These are phyloP conservation scores for Drosophila funebris DNA, from an alignment of 1,140 invertebrate species.

Conservation along the genomic window DNA sequence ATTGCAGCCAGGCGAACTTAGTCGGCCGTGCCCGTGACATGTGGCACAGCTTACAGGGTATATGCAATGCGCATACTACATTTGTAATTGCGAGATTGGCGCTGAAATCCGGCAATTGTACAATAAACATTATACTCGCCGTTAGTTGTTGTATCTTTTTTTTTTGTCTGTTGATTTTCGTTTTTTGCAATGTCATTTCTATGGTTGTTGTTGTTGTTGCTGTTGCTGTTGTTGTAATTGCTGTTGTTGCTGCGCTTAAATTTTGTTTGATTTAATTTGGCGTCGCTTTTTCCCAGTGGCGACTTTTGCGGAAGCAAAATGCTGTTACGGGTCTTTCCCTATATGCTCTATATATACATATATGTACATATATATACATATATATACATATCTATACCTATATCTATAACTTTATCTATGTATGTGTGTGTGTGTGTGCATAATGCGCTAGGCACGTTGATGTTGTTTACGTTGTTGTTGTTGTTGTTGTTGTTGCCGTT, in stretches of 20 bases:
- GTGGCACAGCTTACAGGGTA: not conserved
- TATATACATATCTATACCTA: not conserved
- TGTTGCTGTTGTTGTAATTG: slow-evolving; percentile 26
- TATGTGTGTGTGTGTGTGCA: slow-evolving; percentile 5
- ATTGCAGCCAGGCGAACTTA: not conserved
- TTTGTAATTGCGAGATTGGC: slow-evolving; percentile 13
- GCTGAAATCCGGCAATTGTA: slow-evolving; percentile 21
- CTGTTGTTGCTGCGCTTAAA: slow-evolving; percentile 20
- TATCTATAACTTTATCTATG: not conserved
- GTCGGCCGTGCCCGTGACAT: not conserved
- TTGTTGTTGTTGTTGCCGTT: no score
- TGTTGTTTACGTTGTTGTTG: no score
- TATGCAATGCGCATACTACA: not conserved
- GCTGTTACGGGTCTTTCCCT: slow-evolving; percentile 50
- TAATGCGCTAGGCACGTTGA: slow-evolving; percentile 53
- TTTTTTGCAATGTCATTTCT: slow-evolving; percentile 62
- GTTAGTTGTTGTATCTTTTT: not conserved
- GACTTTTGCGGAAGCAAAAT: slow-evolving; percentile 72
- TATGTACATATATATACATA: not conserved
- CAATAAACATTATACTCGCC: slow-evolving; percentile 22
- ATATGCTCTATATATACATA: not conserved
- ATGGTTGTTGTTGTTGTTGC: slow-evolving; percentile 33
- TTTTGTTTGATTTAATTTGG: slow-evolving; percentile 58
- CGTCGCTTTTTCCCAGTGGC: slow-evolving; percentile 24
- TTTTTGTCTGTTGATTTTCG: slow-evolving; percentile 6